Conservation (phyloP, 1,140 invertebrate genomes). For the Thaumetopoea pityocampa region DNA sequence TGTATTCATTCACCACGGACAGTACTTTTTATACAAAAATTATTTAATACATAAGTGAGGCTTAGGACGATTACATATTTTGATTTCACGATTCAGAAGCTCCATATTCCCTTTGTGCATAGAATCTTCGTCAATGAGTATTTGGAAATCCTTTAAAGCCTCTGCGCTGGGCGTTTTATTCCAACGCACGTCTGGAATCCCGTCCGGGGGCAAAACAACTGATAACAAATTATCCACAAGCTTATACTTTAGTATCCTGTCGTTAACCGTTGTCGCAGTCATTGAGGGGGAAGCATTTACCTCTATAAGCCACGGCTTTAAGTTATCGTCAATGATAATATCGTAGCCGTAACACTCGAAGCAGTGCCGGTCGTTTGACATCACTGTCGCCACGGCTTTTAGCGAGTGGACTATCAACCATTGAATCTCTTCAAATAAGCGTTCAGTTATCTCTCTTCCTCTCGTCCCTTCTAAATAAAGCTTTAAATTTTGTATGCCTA, state of each 20-base stretch:
- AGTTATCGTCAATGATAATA: constrained; percentile 87
- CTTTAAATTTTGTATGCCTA: constrained; percentile 92
- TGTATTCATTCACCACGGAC: too few species aligned
- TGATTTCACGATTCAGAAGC: neutral
- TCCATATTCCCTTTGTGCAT: constrained; percentile 74
- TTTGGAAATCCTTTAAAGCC: constrained; percentile 89
- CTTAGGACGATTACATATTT: constrained; percentile 2
- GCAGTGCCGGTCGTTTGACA: constrained; percentile 86
- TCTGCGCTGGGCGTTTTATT: constrained; percentile 89
- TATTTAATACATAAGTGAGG: too few species aligned
- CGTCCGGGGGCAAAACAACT: constrained; percentile 91
- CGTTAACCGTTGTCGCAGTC: constrained; percentile 94
- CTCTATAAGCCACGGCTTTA: constrained; percentile 93
- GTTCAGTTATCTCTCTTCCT: constrained; percentile 90
- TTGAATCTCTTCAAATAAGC: constrained; percentile 87
- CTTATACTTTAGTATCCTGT: constrained; percentile 96
- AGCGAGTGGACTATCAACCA: constrained; percentile 91
- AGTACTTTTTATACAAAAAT: too few species aligned
- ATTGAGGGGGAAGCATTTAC: constrained; percentile 96
- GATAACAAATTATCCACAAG: constrained; percentile 95
- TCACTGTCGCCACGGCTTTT: constrained; percentile 88
- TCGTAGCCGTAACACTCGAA: constrained; percentile 96
- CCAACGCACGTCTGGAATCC: constrained; percentile 92
- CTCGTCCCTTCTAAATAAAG: constrained; percentile 93
- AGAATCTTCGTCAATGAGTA: constrained; percentile 91